These are phyloP conservation scores for Xiphorhynchus elegans DNA, from an alignment of 2,113 vertebrate species.

Conservation along the genomic window DNA sequence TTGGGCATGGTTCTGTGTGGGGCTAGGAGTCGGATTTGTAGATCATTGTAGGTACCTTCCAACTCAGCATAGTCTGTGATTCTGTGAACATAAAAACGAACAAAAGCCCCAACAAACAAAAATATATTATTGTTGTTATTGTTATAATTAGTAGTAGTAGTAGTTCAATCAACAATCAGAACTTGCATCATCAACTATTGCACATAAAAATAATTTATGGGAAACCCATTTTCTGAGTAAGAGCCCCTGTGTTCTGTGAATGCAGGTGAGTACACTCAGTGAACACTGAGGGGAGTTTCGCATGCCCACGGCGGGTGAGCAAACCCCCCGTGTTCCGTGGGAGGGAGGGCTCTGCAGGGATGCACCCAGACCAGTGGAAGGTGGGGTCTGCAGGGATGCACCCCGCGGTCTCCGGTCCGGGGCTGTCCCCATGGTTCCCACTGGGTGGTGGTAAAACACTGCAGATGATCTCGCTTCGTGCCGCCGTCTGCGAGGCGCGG, in stretches of 20 bases:
- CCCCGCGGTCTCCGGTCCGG: rapidly evolving
- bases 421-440: not conserved
- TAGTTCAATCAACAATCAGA: not conserved
- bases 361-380: rapidly evolving
- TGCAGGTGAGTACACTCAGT: rapidly evolving
- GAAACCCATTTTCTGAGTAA: rapidly evolving
- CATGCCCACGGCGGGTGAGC: rapidly evolving
- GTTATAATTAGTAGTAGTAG: no score
- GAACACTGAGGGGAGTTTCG: rapidly evolving
- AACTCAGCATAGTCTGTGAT: not conserved
- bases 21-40: not conserved
- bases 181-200: no score
- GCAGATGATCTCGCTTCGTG: not conserved
- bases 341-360: not conserved
- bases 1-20: not conserved
- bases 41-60: not conserved
- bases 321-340: not conserved
- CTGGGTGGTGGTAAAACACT: slow-evolving; percentile 30
- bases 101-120: not conserved
- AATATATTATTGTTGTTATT: not conserved
- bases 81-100: not conserved
- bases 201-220: rapidly evolving
- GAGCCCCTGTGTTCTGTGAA: rapidly evolving
- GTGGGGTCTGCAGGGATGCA: not conserved
- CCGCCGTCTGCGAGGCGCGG: rapidly evolving